These are phyloP conservation scores for Pygocentrus nattereri DNA, from an alignment of 2,797 vertebrate genomes.

Conservation along the genomic window DNA sequence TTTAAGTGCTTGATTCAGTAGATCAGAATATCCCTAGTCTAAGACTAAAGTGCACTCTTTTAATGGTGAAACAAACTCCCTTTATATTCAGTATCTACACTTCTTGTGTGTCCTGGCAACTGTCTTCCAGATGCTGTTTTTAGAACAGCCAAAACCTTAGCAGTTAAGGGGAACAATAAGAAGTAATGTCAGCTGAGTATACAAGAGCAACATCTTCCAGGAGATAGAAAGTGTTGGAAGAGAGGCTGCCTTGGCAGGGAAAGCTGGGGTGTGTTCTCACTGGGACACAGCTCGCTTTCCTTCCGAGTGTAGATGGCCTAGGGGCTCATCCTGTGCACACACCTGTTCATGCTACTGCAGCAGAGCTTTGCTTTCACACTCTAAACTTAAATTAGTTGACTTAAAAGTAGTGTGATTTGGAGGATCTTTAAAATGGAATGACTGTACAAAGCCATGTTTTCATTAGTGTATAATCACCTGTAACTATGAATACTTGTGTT, in stretches of 20 bases:
- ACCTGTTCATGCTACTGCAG: slow-evolving; percentile 22
- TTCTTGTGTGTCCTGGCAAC: background rate
- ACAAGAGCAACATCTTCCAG: background rate
- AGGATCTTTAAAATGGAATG: too few relatives aligned
- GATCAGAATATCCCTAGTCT: background rate
- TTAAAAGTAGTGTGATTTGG: too few relatives aligned
- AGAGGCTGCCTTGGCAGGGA: background rate
- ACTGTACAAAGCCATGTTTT: too few relatives aligned
- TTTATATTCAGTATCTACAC: background rate
- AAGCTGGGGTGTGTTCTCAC: background rate
- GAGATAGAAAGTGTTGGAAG: too few relatives aligned
- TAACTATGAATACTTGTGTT: too few relatives aligned
- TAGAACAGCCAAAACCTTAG: background rate
- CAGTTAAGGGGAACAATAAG: too few relatives aligned
- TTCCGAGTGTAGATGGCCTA: slow-evolving; percentile 3
- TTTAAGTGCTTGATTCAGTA: background rate
- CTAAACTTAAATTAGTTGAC: too few relatives aligned
- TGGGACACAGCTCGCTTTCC: background rate
- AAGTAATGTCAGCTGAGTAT: background rate
- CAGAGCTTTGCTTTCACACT: background rate
- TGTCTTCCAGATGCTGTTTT: background rate
- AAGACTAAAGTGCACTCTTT: too few relatives aligned
- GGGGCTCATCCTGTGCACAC: slow-evolving; percentile 11
- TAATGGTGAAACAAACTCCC: too few relatives aligned
- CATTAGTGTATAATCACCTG: too few relatives aligned